Evolutionary conservation across 2,888 invertebrate species (phyloP).

Genomic region (Esperia sulphurella): DNA sequence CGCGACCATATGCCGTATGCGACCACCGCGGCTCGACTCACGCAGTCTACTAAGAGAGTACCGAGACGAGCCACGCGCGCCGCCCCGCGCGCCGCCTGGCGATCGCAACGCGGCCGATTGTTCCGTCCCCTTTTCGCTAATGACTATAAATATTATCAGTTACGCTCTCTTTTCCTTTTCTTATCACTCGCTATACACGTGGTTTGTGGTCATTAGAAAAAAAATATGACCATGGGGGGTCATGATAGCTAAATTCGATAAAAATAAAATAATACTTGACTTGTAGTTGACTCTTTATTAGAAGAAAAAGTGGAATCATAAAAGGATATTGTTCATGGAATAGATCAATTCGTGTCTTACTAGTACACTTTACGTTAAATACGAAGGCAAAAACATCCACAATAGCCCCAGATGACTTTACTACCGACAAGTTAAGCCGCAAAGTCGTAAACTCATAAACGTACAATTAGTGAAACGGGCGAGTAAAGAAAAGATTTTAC

Average conservation of each 20-base stretch:
- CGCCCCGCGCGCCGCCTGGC: conserved; percentile 77
- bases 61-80: conserved; percentile 76
- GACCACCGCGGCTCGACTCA: conserved; percentile 82
- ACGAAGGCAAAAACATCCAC: conserved; percentile 34
- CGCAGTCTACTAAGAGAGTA: conserved; percentile 82
- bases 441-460: conserved; percentile 78
- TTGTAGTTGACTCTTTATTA: not conserved
- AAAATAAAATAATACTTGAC: not conserved
- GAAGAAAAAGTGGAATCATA: not conserved
- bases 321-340: not conserved
- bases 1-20: conserved; percentile 56
- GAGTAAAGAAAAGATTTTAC: conserved; percentile 79
- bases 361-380: conserved; percentile 7
- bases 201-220: conserved; percentile 23
- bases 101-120: conserved; percentile 61
- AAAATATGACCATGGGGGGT: not conserved
- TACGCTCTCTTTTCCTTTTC: conserved; percentile 70
- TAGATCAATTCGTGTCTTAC: not conserved
- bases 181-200: conserved; percentile 71
- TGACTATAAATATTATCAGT: conserved; percentile 78
- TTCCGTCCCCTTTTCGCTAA: conserved; percentile 80
- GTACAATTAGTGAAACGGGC: conserved; percentile 78
- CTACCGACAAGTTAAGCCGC: conserved; percentile 71
- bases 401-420: conserved; percentile 62
- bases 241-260: no score